Base-by-base conservation (phyloP, 53 echinoderm and acorn worm genomes). In the Mesocentrotus franciscanus region DNA sequence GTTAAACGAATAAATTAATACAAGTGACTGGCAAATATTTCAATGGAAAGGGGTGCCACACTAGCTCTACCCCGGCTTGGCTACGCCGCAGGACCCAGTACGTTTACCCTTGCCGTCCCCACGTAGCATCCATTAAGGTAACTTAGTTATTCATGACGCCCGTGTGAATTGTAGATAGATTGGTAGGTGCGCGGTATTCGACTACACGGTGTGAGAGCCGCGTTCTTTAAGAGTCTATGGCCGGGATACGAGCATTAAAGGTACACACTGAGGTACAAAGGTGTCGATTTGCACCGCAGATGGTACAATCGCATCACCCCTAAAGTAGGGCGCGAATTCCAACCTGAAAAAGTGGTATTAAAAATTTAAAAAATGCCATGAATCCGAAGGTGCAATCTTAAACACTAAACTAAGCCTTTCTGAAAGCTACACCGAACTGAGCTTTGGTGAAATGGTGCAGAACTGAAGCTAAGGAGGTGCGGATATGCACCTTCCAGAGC, bases 101-200 rank as follows among this genome's bases (percentile, higher is more conserved):
- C 12, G 58, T 58, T 18, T 84, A 20, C 87, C 10, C 58, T n/a
- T 58, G 57, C 13, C 17, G 57, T 20, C 57, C 6, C 58, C 87
- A 87, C 58, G 87, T 56, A 56, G 27, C 58, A 87, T 87, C 87
- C 87, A 87, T 87, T 87, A 87, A 87, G 87, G 87, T 87, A 87
- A 87, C 87, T 87, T 58, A 56, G 87, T 87, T 87, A 87, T 58
- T 57, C 87, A 58, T 58, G 87, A 87, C 59, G 87, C 87, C 87
- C 12, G 87, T 87, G 56, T 27, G 87, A 49, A 87, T 18, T 57
- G 87, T 58, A 27, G 87, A 87, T 59, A 29, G 87, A 87, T 26
- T 58, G 87, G 34, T 18, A 87, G 87, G 58, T 87, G 87, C 11
- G 56, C 58, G 87, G 87, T 58, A 58, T 58, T 56, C 56, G 87